Evolutionary conservation across 64 coral and sea anemone species (phyloP), one percentile per base, ranked within the genome.

Genomic region (Stylophora pistillata): DNA sequence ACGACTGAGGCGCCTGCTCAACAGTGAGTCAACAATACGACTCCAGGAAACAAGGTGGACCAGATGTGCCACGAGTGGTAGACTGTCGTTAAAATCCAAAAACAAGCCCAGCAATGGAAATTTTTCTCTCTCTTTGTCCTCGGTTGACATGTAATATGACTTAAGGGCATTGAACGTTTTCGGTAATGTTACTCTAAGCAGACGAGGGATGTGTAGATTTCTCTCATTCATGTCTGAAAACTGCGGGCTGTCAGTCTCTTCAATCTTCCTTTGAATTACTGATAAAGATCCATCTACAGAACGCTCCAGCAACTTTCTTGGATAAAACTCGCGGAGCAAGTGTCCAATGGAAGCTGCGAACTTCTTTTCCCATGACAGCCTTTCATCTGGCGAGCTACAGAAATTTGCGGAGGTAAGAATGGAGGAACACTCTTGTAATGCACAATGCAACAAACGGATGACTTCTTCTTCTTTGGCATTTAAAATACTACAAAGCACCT

Each of bases 71-170:
- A 99, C 72, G 23, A 72, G 58, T 64, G 77, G 74, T 56, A 99
- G 79, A 31, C 56, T 82, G 30, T 87, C 23, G 71, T 77, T 71
- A 53, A 90, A 80, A 66, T 95, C 91, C 13, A 99, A 63, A 31
- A 99, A 95, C 15, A 95, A 79, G 18, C 93, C 91, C 23, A 99
- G 85, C 9, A 99, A 61, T 11, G 84, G 83, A 79, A 95, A 86
- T 20, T 74, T 82, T n/a, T 92, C 66, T 62, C 92, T 92, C 59
- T 47, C 55, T 78, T 95, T 68, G 5, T 90, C 30, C 65, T 52
- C 60, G 29, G 56, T 55, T 78, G 89, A 82, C 58, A 95, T 10
- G 41, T 82, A 99, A 26, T 77, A 83, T 4, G 88, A 76, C 90
- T 78, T 73, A 16, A 99, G 62, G 81, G 87, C 80, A 29, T 75